Evolutionary conservation across 2,113 vertebrate species (phyloP).

Genomic region (Myiagra hebetior): DNA sequence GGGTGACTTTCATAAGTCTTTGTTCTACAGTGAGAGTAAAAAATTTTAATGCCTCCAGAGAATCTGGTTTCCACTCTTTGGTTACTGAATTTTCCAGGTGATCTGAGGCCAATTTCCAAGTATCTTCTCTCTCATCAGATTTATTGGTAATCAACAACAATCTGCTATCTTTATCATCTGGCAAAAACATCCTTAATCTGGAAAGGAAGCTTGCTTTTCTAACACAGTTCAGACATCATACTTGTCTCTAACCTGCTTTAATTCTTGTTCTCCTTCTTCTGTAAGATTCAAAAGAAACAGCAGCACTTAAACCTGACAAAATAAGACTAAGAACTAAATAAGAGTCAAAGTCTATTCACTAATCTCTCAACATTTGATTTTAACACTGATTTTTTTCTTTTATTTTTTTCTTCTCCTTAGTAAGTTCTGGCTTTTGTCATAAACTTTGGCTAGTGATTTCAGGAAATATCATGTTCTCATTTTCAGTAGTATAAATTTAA

Average conservation of each 20-base stretch:
- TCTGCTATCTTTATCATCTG: neutral
- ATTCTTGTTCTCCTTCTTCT: neutral
- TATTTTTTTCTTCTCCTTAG: neutral
- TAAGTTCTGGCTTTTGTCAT: neutral
- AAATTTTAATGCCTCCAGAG: neutral
- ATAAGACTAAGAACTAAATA: neutral
- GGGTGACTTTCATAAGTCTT: neutral
- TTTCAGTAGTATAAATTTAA: neutral
- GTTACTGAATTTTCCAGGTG: neutral
- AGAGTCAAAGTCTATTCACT: neutral
- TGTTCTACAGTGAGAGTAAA: neutral
- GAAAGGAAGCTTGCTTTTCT: neutral
- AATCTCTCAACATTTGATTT: neutral
- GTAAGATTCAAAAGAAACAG: neutral
- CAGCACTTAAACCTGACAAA: neutral
- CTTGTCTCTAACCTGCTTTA: neutral
- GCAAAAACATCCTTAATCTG: neutral
- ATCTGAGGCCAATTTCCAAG: neutral
- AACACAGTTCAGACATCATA: neutral
- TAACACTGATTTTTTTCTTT: neutral
- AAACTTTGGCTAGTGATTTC: neutral
- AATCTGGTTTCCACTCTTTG: neutral
- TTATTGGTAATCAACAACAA: neutral
- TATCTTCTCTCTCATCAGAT: neutral
- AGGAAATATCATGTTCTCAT: neutral